These are phyloP conservation scores for Bradypodion ventrale DNA, from an alignment of 2,797 vertebrate genomes.

Conservation along the genomic window DNA sequence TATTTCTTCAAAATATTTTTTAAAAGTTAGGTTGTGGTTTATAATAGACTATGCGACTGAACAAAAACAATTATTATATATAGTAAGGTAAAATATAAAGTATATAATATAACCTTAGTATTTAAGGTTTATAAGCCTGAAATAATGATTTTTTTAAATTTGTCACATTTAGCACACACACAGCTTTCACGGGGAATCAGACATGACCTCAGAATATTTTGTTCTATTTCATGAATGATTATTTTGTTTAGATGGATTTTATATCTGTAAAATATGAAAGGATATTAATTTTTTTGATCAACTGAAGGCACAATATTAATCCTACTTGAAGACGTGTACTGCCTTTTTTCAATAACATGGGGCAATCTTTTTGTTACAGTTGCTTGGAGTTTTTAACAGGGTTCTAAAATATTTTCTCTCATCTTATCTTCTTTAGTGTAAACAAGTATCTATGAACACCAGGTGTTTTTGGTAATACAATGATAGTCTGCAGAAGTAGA, in stretches of 20 bases:
- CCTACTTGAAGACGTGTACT: conserved; percentile 20
- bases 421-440: conserved; percentile 32
- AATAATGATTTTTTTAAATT: background rate
- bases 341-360: conserved; percentile 19
- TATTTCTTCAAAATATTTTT: background rate
- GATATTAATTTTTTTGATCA: background rate
- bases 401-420: conserved; percentile 29
- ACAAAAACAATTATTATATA: no score
- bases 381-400: background rate
- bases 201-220: background rate
- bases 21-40: background rate
- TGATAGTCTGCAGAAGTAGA: conserved; percentile 35
- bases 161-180: no score
- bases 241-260: conserved; percentile 18
- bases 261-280: background rate
- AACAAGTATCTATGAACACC: conserved; percentile 36
- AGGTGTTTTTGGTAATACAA: conserved; percentile 34
- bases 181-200: background rate
- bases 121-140: no score
- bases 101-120: no score
- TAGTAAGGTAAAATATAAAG: no score
- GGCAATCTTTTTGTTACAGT: conserved; percentile 16
- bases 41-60: no score
- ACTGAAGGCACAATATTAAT: conserved; percentile 17
- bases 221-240: background rate